A percentile compares a stretch with the other conserved stretches of the same genome.
Conservation (phyloP, 1,140 invertebrate species). For the Cyclargus thomasi region DNA sequence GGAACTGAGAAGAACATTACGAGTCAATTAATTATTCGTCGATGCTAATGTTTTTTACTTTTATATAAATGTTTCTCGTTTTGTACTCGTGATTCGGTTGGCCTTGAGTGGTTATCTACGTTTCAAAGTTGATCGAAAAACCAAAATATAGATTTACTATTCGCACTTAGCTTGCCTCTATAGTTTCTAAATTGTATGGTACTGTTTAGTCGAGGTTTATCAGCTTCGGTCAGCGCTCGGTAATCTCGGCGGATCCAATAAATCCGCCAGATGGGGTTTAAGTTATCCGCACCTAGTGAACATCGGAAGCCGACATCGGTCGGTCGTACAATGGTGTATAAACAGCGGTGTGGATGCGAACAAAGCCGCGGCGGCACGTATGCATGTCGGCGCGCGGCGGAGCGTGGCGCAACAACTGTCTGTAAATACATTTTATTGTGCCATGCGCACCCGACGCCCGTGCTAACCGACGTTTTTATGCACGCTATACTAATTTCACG, state of each 20-base stretch:
- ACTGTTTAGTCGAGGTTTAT: background rate
- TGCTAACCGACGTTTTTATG: slow-evolving; percentile 30
- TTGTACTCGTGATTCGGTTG: background rate
- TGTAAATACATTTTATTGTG: slow-evolving; percentile 55
- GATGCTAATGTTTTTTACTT: background rate
- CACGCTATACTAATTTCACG: slow-evolving; percentile 19
- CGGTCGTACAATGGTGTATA: slow-evolving; percentile 57
- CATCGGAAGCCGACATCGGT: slow-evolving; percentile 34
- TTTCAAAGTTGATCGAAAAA: background rate
- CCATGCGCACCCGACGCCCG: slow-evolving; percentile 39
- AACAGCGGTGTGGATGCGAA: slow-evolving; percentile 55
- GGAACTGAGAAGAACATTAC: background rate
- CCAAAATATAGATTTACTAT: background rate
- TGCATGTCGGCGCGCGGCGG: slow-evolving; percentile 38
- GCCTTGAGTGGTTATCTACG: background rate
- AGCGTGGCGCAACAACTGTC: slow-evolving; percentile 58
- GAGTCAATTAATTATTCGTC: background rate
- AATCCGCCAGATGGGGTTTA: background rate
- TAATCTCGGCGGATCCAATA: background rate
- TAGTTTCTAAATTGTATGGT: background rate
- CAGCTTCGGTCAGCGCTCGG: background rate
- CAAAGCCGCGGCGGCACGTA: slow-evolving; percentile 49
- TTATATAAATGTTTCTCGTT: background rate
- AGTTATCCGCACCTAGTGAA: background rate
- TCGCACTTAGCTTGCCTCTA: no score